Base-by-base conservation (phyloP, 2,113 vertebrate genomes). In the Apeltes quadracus region DNA sequence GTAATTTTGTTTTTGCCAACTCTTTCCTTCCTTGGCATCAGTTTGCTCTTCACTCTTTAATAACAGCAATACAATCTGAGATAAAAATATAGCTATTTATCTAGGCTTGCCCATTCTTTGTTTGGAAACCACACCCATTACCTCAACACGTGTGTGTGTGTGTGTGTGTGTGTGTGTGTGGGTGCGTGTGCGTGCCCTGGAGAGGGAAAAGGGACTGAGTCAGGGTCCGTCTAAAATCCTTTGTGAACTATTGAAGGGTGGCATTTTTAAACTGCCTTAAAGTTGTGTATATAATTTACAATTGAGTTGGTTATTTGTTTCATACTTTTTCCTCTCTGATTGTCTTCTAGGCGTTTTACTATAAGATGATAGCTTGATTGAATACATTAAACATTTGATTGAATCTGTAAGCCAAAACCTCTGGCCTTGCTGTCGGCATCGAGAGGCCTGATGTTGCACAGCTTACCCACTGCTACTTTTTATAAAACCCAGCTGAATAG, bases 261-360 rank as follows among this genome's bases (percentile, higher is more conserved):
- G 57, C 36, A 50, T 64, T 69, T 84, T 78, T 64, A 54, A 76
- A 75, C 54, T 66, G 55, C 32, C 46, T 74, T 46, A 72, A 61
- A n/a, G n/a, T n/a, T n/a, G n/a, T n/a, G n/a, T n/a, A n/a, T 32
- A 32, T 32, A 32, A 32, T 32, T 32, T 32, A 32, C 29, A 32
- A 32, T 32, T 32, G 29, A 32, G 29, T 32, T 32, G 29, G 29
- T 32, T 32, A 32, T 32, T 32, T 32, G 29, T 32, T 32, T 32
- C 29, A 32, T 1, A 32, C 29, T 32, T 32, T 32, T 32, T n/a
- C n/a, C n/a, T n/a, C 29, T 4, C 29, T 32, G 29, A 32, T 32
- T 32, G 3, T 32, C 29, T n/a, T n/a, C n/a, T n/a, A 32, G 29
- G 29, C 29, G 29, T 32, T 32, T 32, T 32, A 5, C 29, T 5